Conservation (phyloP, 1,140 invertebrate species). For the Rhizoglyphus robini region DNA sequence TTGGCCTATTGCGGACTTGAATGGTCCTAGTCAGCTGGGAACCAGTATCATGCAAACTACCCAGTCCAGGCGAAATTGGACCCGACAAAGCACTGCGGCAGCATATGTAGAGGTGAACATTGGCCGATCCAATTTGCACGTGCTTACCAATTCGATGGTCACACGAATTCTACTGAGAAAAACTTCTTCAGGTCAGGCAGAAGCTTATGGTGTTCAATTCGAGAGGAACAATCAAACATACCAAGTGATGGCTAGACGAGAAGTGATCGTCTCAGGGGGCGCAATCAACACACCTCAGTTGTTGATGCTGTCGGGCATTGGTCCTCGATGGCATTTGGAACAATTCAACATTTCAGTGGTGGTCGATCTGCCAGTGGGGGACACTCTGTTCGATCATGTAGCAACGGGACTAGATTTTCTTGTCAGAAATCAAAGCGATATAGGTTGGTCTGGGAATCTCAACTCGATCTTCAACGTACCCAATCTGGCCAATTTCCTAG, state of each 20-base stretch:
- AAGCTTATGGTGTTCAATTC: conserved; percentile 61
- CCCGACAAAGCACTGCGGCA: conserved; percentile 72
- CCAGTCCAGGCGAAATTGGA: conserved; percentile 61
- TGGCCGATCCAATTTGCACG: conserved; percentile 63
- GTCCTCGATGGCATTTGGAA: too few relatives aligned
- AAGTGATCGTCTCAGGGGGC: conserved; percentile 64
- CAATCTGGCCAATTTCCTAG: conserved; percentile 2
- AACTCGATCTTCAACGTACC: conserved; percentile 2
- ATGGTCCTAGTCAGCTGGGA: conserved; percentile 57
- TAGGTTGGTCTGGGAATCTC: neutral
- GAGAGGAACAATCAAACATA: conserved; percentile 45
- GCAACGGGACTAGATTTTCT: neutral
- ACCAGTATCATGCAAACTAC: conserved; percentile 53
- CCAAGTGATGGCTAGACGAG: conserved; percentile 50
- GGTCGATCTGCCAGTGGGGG: conserved; percentile 17
- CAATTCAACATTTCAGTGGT: conserved; percentile 10
- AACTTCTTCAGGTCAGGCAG: conserved; percentile 59
- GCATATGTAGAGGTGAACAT: conserved; percentile 71
- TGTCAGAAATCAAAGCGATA: neutral
- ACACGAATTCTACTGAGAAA: conserved; percentile 65
- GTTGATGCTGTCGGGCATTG: too few relatives aligned
- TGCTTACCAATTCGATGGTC: conserved; percentile 66
- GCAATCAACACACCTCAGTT: conserved; percentile 59
- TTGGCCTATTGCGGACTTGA: conserved; percentile 62
- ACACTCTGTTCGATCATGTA: conserved; percentile 18